phyloP scores from a whole-genome alignment of 2,113 vertebrate genomes.

The Geococcyx californianus region DNA sequence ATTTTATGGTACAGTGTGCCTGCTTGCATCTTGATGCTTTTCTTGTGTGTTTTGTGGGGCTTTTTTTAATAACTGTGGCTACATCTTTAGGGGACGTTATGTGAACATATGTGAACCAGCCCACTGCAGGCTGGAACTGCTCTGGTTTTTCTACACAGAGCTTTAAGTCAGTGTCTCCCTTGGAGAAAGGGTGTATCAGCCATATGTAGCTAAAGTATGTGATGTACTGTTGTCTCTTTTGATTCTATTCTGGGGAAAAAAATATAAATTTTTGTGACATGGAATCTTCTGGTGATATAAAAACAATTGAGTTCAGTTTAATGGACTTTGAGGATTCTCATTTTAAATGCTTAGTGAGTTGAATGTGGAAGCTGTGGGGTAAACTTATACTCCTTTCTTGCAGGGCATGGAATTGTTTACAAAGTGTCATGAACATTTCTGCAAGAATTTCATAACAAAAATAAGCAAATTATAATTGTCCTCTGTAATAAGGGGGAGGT shows the following conservation, averaged over 20 bases:
- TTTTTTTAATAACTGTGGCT: not conserved
- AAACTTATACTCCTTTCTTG: not conserved
- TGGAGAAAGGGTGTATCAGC: not conserved
- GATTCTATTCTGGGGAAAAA: not conserved
- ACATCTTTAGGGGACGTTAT: not conserved
- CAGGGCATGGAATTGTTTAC: slow-evolving; percentile 14
- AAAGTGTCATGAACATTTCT: not conserved
- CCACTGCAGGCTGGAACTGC: not conserved
- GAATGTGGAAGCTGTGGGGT: not conserved
- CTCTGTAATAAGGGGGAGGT: not conserved
- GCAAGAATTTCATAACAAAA: slow-evolving; percentile 27
- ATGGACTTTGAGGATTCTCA: not conserved
- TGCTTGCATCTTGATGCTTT: not conserved
- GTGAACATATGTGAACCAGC: not conserved
- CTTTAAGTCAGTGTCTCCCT: not conserved
- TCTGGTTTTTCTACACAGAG: not conserved
- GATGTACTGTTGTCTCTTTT: not conserved
- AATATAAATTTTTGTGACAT: not conserved
- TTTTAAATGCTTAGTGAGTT: not conserved
- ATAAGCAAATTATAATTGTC: slow-evolving; percentile 10
- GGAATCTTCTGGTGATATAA: not conserved
- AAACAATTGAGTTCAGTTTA: not conserved
- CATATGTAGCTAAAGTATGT: not conserved
- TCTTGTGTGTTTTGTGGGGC: not conserved
- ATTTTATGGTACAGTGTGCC: not conserved